phyloP scores from a whole-genome alignment of 2,888 invertebrate genomes.

The Rhamphomyia laevipes region DNA sequence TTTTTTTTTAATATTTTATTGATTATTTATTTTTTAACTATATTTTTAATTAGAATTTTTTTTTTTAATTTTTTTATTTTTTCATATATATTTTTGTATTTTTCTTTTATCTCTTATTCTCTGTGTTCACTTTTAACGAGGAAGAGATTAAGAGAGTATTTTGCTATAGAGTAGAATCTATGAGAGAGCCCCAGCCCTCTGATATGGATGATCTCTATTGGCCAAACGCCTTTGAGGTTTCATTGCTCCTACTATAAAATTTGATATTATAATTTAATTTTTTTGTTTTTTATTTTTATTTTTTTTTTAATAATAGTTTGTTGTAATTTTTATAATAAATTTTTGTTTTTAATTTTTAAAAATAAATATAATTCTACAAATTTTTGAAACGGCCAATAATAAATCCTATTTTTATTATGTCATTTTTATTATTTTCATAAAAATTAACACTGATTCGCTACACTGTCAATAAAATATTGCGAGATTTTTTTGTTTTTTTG shows the following conservation, averaged over 20 bases:
- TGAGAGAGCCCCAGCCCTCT: slow-evolving; percentile 83
- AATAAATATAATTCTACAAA: background rate
- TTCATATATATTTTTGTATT: no score
- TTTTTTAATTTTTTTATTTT: background rate
- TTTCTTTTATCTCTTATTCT: no score
- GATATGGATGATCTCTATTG: slow-evolving; percentile 89
- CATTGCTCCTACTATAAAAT: slow-evolving; percentile 36
- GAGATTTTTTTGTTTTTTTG: no score
- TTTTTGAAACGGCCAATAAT: background rate
- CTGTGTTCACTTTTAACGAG: no score
- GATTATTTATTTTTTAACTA: slow-evolving; percentile 8
- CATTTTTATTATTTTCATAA: no score
- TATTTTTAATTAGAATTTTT: background rate
- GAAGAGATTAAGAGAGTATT: no score
- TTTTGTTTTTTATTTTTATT: slow-evolving; percentile 5
- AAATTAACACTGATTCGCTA: no score
- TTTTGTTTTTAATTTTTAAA: background rate
- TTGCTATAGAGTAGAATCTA: slow-evolving; percentile 34
- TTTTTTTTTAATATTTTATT: background rate
- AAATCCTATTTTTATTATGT: no score
- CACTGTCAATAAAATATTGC: no score
- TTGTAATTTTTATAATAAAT: background rate
- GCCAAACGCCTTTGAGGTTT: slow-evolving; percentile 71
- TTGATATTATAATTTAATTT: slow-evolving; percentile 6
- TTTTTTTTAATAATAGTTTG: background rate